Base-by-base conservation (phyloP, 2,888 invertebrate genomes). In the Tromatobia lineatoria region DNA sequence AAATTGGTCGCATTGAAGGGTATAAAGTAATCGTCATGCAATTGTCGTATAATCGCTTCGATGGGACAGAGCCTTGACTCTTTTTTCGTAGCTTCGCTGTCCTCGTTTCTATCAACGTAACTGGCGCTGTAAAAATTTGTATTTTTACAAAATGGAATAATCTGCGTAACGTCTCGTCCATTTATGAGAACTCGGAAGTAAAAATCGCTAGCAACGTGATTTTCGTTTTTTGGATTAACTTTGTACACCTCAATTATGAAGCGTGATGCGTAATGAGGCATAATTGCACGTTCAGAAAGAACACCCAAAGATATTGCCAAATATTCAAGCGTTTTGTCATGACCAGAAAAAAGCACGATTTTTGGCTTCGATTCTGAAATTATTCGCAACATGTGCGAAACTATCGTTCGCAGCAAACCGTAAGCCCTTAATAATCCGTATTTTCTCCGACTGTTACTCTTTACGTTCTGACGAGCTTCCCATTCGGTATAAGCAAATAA, bases 281-380 rank as follows among this genome's bases (percentile, higher is more conserved):
- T 95, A 15, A 96, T 95, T 18, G 94, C 90, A 66, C 94, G 94
- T 82, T 95, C 94, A 57, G 94, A 92, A 86, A 96, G 95, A 3
- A 98, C 93, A 0, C 98, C 98, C 67, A 99, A 92, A 0, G 98
- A 97, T 2, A 97, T 95, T 1, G 97, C 96, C 50, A 99, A 94
- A 86, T 98, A 97, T 90, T 98, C 97, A 50, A 99, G 91, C 0
- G 99, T 99, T 90, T 97, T 97, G 93, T 99, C 99, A 90, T 99
- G 99, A 0, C 98, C 99, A 0, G 99, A 98, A 91, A 97, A 98
- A 0, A 98, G 90, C 0, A 97, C 96, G 79, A 98, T 95, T 89
- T 96, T 96, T 0, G 96, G 96, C 81, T 95, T 96, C 81, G 95
- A 96, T 67, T 97, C 97, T 0, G 97, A 96, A 87, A 98, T 96